phyloP scores from a whole-genome alignment of 2,888 invertebrate species.

The Phorcus lineatus region DNA sequence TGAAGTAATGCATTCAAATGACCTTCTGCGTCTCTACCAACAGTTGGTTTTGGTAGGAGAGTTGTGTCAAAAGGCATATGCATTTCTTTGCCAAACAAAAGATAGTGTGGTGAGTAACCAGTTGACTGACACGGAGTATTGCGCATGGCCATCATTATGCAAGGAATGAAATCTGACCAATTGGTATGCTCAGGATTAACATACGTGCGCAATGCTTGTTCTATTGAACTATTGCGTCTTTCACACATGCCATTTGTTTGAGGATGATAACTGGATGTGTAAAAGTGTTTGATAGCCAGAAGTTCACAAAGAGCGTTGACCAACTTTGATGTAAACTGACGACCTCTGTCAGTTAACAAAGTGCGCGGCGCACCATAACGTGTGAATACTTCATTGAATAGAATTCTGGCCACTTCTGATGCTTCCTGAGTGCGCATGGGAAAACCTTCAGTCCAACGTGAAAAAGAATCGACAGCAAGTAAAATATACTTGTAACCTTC shows the following conservation, averaged over 20 bases:
- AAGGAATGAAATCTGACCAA: constrained; percentile 41
- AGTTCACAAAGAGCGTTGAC: constrained; percentile 44
- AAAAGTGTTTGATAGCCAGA: constrained; percentile 37
- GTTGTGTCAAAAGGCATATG: constrained; percentile 36
- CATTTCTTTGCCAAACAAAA: constrained; percentile 46
- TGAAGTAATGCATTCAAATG: constrained; percentile 32
- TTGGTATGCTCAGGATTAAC: constrained; percentile 36
- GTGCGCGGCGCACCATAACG: constrained; percentile 43
- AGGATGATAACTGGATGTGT: constrained; percentile 44
- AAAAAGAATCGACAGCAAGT: constrained; percentile 40
- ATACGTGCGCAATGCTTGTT: constrained; percentile 40
- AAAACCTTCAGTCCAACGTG: constrained; percentile 45
- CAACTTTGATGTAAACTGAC: constrained; percentile 42
- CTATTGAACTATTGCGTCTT: constrained; percentile 39
- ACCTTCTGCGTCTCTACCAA: constrained; percentile 36
- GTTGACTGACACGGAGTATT: constrained; percentile 41
- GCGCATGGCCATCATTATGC: constrained; percentile 47
- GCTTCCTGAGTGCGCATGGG: constrained; percentile 43
- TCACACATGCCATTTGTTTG: constrained; percentile 46
- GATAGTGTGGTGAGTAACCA: constrained; percentile 39
- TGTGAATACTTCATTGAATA: constrained; percentile 44
- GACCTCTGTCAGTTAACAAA: constrained; percentile 44
- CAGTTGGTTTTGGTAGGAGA: constrained; percentile 34
- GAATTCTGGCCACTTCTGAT: constrained; percentile 38
- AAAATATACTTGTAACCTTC: constrained; percentile 81